Percentiles rank a stretch among this genome's conserved stretches.
Evolutionary conservation across 53 echinoderm and acorn worm species (phyloP).

Genomic region (Hippasteria phrygiana): DNA sequence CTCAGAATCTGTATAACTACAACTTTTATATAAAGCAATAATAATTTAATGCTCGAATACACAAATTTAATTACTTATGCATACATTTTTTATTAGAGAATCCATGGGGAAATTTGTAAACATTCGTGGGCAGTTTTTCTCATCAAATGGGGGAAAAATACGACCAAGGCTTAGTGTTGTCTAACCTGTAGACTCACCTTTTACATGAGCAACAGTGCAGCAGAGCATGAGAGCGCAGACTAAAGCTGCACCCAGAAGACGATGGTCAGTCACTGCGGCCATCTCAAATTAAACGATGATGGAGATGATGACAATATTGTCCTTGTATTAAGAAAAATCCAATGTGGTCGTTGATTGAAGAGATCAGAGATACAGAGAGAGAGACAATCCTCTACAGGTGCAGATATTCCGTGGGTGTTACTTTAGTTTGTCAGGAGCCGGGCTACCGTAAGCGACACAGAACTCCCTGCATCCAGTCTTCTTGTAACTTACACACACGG

Average conservation of each 20-base stretch:
- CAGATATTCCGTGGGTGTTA: neutral
- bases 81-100: too few species aligned
- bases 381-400: neutral
- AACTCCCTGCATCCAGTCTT: neutral
- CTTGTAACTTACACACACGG: neutral
- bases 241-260: neutral
- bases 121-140: too few species aligned
- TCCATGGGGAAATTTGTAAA: too few species aligned
- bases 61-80: too few species aligned
- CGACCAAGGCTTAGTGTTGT: too few species aligned
- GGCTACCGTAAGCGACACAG: neutral
- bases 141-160: too few species aligned
- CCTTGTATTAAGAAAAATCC: neutral
- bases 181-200: neutral
- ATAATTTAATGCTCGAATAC: too few species aligned
- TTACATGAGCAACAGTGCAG: neutral
- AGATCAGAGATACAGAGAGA: neutral
- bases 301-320: neutral
- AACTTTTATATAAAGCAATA: too few species aligned
- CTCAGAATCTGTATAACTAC: too few species aligned
- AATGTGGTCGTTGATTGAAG: neutral
- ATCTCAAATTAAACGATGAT: neutral
- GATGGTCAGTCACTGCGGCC: neutral
- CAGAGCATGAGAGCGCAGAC: neutral
- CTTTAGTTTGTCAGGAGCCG: neutral